phyloP scores from a whole-genome alignment of 2,797 vertebrate species.

The Acanthis flammea region DNA sequence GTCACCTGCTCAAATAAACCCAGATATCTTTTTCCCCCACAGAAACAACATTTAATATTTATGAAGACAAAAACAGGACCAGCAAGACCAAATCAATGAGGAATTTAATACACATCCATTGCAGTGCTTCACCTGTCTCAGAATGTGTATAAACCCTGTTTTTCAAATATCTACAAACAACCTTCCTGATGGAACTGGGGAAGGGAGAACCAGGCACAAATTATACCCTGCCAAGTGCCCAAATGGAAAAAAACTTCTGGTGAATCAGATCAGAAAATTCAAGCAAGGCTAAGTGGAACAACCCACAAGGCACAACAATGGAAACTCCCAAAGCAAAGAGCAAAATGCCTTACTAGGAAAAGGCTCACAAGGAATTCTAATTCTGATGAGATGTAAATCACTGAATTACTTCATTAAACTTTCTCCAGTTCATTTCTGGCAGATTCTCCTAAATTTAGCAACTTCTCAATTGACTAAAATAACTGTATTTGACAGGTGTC shows the following conservation, averaged over 20 bases:
- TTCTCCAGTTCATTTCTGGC: background rate
- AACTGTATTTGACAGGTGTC: background rate
- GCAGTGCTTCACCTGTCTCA: background rate
- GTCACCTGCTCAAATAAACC: background rate
- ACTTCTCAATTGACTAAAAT: background rate
- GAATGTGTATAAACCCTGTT: background rate
- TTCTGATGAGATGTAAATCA: background rate
- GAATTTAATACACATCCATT: background rate
- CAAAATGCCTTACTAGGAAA: constrained; percentile 22
- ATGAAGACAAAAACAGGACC: background rate
- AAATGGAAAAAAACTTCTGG: background rate
- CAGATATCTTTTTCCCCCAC: background rate
- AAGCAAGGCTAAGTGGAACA: background rate
- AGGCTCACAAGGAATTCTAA: background rate
- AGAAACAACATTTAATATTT: constrained; percentile 8
- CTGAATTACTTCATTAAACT: background rate
- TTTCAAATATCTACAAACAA: background rate
- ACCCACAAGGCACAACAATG: background rate
- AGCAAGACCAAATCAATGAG: background rate
- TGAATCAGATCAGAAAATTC: constrained; percentile 22
- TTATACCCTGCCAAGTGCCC: background rate
- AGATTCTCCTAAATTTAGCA: background rate
- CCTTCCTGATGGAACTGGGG: background rate
- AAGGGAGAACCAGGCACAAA: background rate
- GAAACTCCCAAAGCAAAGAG: background rate